Evolutionary conservation across 2,113 vertebrate genomes (phyloP), one percentile per base, ranked within the genome.

Genomic region (Calypte anna): DNA sequence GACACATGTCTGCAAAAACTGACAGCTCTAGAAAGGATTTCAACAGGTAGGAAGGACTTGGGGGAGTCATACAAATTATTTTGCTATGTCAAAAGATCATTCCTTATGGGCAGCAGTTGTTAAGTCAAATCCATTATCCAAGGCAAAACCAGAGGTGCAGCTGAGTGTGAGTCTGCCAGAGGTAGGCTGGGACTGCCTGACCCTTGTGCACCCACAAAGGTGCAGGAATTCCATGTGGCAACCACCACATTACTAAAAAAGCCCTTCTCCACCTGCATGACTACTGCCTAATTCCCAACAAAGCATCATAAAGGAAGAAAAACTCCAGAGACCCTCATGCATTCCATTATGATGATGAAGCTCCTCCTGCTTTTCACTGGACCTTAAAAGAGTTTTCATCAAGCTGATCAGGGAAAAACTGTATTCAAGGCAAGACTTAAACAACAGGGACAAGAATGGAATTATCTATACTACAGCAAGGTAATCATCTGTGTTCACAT

Each of bases 191-290:
- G 48, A 53, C 31, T 67, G 38, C 16, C 66, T 40, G 48, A 31
- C 14, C 5, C 28, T 64, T n/a, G 19, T 9, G n/a, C 3, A 0
- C 30, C 30, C 15, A 54, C 40, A 53, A 33, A 43, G 1, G 3
- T 30, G 43, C 33, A 58, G 62, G 33, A 88, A n/a, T 11, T 17
- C 6, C 15, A 28, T 1, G 1, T 2, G 63, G 48, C 43, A 86
- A 78, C 50, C 46, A 30, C 18, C 4, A 2, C 7, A 58, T 4
- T 12, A 67, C 51, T 33, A 24, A 8, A 57, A 31, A 40, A 33
- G 4, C 31, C 27, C n/a, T 78, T 38, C 22, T 48, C 13, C 22
- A 53, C 51, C 36, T 14, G 25, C 48, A 28, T 14, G 31, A 2
- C 31, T 62, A 17, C 31, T 58, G 40, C 50, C 38, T 7, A 1